Evolutionary conservation across 2,888 invertebrate species (phyloP).

Genomic region (Anarsia innoxiella): DNA sequence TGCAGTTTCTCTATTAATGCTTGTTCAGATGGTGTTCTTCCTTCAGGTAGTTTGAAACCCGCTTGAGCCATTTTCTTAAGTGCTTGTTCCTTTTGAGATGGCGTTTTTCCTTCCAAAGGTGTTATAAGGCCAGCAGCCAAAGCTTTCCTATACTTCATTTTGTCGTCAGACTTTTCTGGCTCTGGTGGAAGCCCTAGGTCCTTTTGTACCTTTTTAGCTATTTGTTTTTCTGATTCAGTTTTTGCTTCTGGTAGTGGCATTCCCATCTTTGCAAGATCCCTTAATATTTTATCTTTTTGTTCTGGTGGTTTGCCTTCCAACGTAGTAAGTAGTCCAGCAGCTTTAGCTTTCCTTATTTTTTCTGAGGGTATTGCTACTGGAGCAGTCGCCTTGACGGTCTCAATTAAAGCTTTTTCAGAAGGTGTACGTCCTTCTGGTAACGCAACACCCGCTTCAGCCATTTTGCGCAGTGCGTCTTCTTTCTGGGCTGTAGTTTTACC

Average conservation of each 20-base stretch:
- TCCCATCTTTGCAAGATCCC: conserved; percentile 22
- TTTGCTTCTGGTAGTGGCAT: conserved; percentile 23
- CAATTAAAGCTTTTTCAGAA: conserved; percentile 24
- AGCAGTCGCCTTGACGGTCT: conserved; percentile 17
- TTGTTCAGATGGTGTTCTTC: conserved; percentile 34
- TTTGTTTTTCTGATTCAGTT: conserved; percentile 27
- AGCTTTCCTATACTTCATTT: conserved; percentile 21
- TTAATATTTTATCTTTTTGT: conserved; percentile 27
- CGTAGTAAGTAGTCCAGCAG: conserved; percentile 22
- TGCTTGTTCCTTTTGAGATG: conserved; percentile 16
- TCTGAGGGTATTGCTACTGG: conserved; percentile 10
- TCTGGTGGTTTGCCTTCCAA: conserved; percentile 20
- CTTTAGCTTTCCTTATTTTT: conserved; percentile 18
- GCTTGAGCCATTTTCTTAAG: conserved; percentile 17
- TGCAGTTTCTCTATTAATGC: conserved; percentile 20
- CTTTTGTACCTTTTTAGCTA: conserved; percentile 19
- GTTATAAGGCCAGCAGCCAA: conserved; percentile 20
- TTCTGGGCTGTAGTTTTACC: conserved; percentile 27
- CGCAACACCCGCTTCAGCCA: conserved; percentile 24
- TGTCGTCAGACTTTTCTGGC: conserved; percentile 24
- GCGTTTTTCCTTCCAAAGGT: conserved; percentile 19
- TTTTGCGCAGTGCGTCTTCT: conserved; percentile 24
- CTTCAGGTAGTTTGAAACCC: conserved; percentile 34
- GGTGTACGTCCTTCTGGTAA: conserved; percentile 28
- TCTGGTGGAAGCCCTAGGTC: conserved; percentile 25